A percentile compares a stretch with the other conserved stretches of the same genome.
Evolutionary conservation across 2,888 invertebrate species (phyloP).

Genomic region (Eilema caniola): DNA sequence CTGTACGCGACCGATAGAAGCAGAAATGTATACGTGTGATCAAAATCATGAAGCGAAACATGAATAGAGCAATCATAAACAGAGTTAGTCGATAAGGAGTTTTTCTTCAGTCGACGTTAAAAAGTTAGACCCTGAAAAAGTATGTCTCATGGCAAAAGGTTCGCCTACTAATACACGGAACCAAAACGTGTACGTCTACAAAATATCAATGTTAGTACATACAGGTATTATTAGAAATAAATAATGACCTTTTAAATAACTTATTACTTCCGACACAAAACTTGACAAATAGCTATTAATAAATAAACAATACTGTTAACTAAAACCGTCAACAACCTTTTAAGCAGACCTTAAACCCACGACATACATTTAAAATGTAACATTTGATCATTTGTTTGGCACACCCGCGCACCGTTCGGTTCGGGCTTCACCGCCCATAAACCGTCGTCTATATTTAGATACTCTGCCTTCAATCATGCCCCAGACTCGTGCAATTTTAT

Average conservation of each 20-base stretch:
- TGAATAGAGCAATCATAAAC: no score
- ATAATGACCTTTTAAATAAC: neutral
- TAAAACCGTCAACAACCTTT: neutral
- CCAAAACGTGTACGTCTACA: no score
- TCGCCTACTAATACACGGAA: neutral
- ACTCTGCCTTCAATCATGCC: slow-evolving; percentile 53
- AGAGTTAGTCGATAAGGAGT: no score
- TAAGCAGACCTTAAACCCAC: neutral
- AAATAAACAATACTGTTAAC: neutral
- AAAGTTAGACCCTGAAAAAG: no score
- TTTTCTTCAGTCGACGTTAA: no score
- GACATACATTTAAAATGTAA: slow-evolving; percentile 1
- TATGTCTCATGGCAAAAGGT: no score
- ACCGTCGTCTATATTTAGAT: slow-evolving; percentile 57
- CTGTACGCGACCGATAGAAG: no score
- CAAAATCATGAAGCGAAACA: no score
- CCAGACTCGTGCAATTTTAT: slow-evolving; percentile 54
- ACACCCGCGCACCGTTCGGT: slow-evolving; percentile 69
- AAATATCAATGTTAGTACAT: no score
- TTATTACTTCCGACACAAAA: neutral
- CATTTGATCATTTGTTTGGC: slow-evolving; percentile 69
- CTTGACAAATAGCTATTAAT: neutral
- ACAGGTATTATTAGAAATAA: neutral
- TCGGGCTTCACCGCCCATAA: slow-evolving; percentile 59
- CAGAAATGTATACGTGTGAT: no score